Conservation (phyloP, 2,888 invertebrate species). For the Acronicta alni region DNA sequence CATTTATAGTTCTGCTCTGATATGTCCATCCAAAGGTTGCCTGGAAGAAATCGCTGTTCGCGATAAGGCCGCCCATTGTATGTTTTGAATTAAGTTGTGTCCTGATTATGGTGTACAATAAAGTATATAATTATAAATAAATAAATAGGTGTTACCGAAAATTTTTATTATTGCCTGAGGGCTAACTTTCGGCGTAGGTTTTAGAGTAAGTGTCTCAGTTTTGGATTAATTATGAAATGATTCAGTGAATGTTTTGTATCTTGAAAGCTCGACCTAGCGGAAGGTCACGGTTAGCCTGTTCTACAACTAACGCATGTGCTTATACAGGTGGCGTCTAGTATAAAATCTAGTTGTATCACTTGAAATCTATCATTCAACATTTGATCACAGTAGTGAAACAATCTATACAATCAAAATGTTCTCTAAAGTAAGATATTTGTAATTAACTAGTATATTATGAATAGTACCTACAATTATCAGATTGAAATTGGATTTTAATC, state of each 20-base stretch:
- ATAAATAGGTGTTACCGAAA: too few species aligned
- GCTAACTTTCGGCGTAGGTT: background rate
- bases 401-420: slow-evolving; percentile 35
- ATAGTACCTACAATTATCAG: background rate
- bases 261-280: slow-evolving; percentile 1
- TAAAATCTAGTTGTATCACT: slow-evolving; percentile 14
- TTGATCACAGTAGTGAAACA: slow-evolving; percentile 60
- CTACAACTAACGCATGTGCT: slow-evolving; percentile 8
- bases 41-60: too few species aligned
- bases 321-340: slow-evolving; percentile 34
- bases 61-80: too few species aligned
- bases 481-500: background rate
- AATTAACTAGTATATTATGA: background rate
- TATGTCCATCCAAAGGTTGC: too few species aligned
- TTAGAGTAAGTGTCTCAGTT: background rate
- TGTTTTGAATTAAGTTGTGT: too few species aligned
- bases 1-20: too few species aligned
- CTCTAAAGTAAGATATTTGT: slow-evolving; percentile 44
- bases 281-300: slow-evolving; percentile 19
- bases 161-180: background rate
- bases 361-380: slow-evolving; percentile 58
- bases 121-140: too few species aligned
- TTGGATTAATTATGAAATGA: background rate
- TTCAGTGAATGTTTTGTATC: slow-evolving; percentile 1
- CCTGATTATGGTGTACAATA: too few species aligned